Evolutionary conservation across 2,888 invertebrate species (phyloP), one percentile per base, ranked within the genome.

Genomic region (Macrophya alboannulata): DNA sequence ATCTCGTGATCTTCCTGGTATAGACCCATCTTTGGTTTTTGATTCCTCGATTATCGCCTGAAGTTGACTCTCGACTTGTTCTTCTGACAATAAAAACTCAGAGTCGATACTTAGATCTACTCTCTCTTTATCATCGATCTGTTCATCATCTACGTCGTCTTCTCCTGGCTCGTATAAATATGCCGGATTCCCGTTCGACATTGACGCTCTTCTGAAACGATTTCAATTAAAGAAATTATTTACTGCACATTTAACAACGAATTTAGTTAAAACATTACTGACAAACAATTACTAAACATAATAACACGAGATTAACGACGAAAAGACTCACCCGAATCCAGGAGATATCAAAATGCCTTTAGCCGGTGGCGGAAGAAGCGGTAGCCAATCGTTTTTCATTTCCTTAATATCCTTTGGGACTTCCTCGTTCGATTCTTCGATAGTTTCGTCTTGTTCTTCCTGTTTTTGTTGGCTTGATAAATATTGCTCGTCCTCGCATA

Each of bases 291-390:
- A 17, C 25, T 17, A n/a, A 72, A 40, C 6, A 62, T 12, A 5
- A 62, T 40, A 37, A 48, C 12, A 48, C 15, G 48, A 15, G 15
- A 48, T 48, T 0, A 48, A 0, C 10, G 12, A 12, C 45, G 45
- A 15, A 62, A 84, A 76, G 25, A 79, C 89, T 89, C 90, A 94
- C 95, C 94, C 94, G 90, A 94, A 94, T 68, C 95, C 95, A 43
- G 95, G 93, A 51, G 94, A 94, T 48, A 95, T 93, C 62, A 96
- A 92, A 86, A 96, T 96, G 82, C 96, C 95, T 89, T 95, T 95
- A 21, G 94, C 94, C 15, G 95, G 94, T 1, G 94, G 93, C 72
- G 94, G 95, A 17, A 93, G 93, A 21, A 94, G 89, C 4, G 90
- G 89, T 1, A 88, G 87, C 86, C 89, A 89, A 5, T 88, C 88